A percentile compares a stretch with the other conserved stretches of the same genome.
Conservation (phyloP, 1,140 invertebrate species). For the Campoletis sonorensis region DNA sequence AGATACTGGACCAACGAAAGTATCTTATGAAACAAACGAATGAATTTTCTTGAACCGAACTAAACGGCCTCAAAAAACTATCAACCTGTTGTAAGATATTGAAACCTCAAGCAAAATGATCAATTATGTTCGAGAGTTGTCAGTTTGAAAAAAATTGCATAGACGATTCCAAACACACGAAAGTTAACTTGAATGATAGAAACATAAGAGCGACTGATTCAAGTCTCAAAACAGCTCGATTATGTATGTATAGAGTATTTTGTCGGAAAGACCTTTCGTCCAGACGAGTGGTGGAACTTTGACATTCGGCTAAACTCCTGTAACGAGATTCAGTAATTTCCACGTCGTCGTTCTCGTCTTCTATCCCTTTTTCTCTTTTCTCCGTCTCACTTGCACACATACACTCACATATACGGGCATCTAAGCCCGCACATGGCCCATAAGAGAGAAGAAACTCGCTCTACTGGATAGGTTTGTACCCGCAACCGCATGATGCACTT, state of each 20-base stretch:
- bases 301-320: conserved; percentile 44
- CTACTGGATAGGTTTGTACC: conserved; percentile 24
- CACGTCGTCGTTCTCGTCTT: conserved; percentile 36
- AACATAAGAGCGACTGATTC: neutral
- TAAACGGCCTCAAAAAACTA: no score
- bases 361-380: neutral
- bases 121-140: no score
- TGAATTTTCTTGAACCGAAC: no score
- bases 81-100: no score
- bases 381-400: neutral
- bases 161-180: no score
- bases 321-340: conserved; percentile 43
- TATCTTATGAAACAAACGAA: no score
- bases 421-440: conserved; percentile 15
- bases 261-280: conserved; percentile 14
- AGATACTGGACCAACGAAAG: no score
- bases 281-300: conserved; percentile 32
- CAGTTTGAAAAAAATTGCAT: no score
- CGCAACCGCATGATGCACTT: conserved; percentile 15
- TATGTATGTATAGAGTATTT: neutral
- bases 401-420: neutral
- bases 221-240: neutral
- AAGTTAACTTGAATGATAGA: neutral
- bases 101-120: no score
- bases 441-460: conserved; percentile 30